Evolutionary conservation across 2,888 invertebrate species (phyloP).

Genomic region (Amphipoea oculea): DNA sequence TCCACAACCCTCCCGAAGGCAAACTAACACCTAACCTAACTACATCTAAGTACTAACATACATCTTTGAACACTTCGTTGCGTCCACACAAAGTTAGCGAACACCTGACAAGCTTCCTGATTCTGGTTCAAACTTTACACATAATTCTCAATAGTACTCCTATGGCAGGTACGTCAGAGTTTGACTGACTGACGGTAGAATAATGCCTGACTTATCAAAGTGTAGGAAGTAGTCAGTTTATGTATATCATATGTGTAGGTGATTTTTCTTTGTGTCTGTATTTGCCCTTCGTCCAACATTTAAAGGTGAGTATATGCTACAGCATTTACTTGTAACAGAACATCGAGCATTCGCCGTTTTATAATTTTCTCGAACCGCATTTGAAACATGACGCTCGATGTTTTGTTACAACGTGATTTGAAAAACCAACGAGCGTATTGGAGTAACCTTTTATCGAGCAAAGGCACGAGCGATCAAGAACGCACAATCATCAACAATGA

Average conservation of each 20-base stretch:
- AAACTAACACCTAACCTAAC: background rate
- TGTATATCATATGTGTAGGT: background rate
- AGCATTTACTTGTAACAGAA: too few species aligned
- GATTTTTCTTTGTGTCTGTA: too few species aligned
- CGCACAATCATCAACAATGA: too few species aligned
- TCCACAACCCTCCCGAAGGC: background rate
- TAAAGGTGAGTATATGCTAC: too few species aligned
- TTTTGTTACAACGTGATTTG: too few species aligned
- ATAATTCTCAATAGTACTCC: background rate
- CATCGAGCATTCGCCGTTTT: too few species aligned
- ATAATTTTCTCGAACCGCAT: too few species aligned
- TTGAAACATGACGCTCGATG: too few species aligned
- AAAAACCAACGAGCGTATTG: too few species aligned
- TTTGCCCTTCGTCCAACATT: too few species aligned
- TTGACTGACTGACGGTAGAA: background rate
- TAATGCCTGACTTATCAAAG: background rate
- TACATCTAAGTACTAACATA: background rate
- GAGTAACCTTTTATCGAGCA: too few species aligned
- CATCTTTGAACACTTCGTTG: conserved; percentile 8
- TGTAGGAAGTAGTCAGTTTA: background rate
- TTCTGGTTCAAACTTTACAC: conserved; percentile 14
- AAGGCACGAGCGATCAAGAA: too few species aligned
- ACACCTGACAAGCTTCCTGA: conserved; percentile 38
- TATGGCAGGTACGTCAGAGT: background rate
- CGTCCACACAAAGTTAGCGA: conserved; percentile 6